phyloP scores from a whole-genome alignment of 2,797 vertebrate genomes.

The Clarias fuscus region DNA sequence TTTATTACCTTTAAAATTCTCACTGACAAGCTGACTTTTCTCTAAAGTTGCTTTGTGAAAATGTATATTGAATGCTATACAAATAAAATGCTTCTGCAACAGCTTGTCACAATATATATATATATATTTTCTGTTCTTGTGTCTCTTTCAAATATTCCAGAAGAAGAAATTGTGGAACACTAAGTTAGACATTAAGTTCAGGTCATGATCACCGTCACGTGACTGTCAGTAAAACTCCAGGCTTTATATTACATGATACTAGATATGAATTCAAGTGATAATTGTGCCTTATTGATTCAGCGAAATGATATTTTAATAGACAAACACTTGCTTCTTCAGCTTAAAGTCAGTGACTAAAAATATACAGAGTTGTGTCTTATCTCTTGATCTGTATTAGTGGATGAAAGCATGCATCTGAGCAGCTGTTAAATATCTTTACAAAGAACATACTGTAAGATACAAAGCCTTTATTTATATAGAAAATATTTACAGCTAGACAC shows the following conservation, averaged over 20 bases:
- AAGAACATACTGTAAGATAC: neutral
- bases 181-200: neutral
- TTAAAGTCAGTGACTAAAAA: neutral
- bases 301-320: neutral
- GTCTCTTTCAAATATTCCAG: neutral
- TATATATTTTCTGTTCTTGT: neutral
- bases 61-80: neutral
- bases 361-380: neutral
- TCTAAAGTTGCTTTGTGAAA: neutral
- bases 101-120: neutral
- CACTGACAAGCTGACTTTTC: neutral
- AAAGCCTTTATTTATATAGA: neutral
- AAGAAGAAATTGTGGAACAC: no score
- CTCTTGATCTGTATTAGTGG: neutral
- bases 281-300: neutral
- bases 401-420: neutral
- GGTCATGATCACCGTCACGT: neutral
- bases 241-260: neutral
- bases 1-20: neutral
- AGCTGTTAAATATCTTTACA: neutral
- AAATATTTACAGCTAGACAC: neutral
- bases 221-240: neutral
- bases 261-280: neutral
- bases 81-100: neutral
- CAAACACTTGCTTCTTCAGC: neutral